Evolutionary conservation across 2,113 vertebrate genomes (phyloP).

Genomic region (Embiotoca jacksoni): DNA sequence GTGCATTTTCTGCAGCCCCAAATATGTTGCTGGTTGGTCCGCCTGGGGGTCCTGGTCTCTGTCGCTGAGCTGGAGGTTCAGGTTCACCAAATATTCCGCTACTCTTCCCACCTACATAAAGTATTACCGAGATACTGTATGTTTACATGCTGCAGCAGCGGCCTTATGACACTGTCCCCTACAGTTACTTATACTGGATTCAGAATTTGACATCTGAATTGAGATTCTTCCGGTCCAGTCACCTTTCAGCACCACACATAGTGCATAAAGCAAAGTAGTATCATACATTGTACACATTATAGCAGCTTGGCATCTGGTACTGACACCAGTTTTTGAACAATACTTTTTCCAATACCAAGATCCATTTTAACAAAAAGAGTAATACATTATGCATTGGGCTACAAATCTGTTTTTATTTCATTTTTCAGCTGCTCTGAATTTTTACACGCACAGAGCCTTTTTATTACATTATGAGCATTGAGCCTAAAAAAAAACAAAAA

Average conservation of each 20-base stretch:
- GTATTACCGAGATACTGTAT: not conserved
- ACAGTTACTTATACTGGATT: not conserved
- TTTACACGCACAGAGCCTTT: too few species aligned
- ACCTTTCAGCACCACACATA: not conserved
- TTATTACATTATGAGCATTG: too few species aligned
- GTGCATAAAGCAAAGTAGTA: not conserved
- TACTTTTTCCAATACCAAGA: too few species aligned
- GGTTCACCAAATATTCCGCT: conserved; percentile 92
- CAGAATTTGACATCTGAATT: not conserved
- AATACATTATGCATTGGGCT: too few species aligned
- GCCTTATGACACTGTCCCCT: not conserved
- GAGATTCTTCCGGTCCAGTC: not conserved
- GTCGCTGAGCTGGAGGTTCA: conserved; percentile 78
- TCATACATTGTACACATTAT: not conserved
- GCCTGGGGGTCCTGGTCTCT: conserved; percentile 84
- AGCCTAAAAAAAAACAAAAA: too few species aligned
- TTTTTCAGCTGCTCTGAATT: too few species aligned
- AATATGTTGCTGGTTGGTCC: conserved; percentile 89
- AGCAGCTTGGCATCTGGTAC: not conserved
- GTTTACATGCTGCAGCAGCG: not conserved
- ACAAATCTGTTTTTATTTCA: too few species aligned
- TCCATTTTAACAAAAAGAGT: too few species aligned
- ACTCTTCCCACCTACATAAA: conserved; percentile 82
- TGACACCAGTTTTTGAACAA: too few species aligned
- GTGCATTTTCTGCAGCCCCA: conserved; percentile 79